Evolutionary conservation across 2,888 invertebrate species (phyloP), one percentile per base, ranked within the genome.

Genomic region (Aethes cnicana): DNA sequence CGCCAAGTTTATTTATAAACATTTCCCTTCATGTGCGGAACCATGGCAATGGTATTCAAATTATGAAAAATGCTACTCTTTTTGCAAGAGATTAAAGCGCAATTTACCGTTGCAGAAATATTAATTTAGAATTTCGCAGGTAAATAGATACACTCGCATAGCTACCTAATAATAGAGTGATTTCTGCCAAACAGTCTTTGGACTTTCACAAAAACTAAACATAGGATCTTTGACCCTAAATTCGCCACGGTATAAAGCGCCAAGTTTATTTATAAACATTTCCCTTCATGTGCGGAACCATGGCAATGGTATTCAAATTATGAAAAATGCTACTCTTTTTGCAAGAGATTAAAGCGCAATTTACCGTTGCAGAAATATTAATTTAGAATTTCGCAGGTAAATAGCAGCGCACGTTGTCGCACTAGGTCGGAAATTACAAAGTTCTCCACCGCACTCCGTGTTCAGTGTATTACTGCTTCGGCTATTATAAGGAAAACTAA

Each of bases 361-460:
- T 49, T 43, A 25, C 16, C 8, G 43, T 12, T 7, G 36, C 28
- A 28, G 23, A 42, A 43, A 33, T 50, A 50, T 32, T 42, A 16
- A 12, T 26, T 41, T 41, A 11, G 25, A 25, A 44, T 52, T 52
- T 52, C 37, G 20, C 16, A 18, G 44, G 30, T 17, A 37, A 44
- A 37, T 23, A 41, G 44, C n/a, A n/a, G n/a, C n/a, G 44, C 18
- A 9, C 28, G 50, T 44, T 35, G 44, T 23, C 37, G 8, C 37
- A 23, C 36, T 17, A 50, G 18, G 30, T 37, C 18, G 50, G 37
- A 52, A 52, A 52, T 44, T 32, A 37, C 21, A 20, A 44, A 52
- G 30, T 44, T 52, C 36, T 42, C n/a, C n/a, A n/a, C n/a, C n/a
- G n/a, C 36, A 32, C 28, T 12, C n/a, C 12, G 21, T 17, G 16